A percentile compares a stretch with the other conserved stretches of the same genome.
Evolutionary conservation across 2,888 invertebrate species (phyloP).

Genomic region (Macrosiphum euphorbiae): DNA sequence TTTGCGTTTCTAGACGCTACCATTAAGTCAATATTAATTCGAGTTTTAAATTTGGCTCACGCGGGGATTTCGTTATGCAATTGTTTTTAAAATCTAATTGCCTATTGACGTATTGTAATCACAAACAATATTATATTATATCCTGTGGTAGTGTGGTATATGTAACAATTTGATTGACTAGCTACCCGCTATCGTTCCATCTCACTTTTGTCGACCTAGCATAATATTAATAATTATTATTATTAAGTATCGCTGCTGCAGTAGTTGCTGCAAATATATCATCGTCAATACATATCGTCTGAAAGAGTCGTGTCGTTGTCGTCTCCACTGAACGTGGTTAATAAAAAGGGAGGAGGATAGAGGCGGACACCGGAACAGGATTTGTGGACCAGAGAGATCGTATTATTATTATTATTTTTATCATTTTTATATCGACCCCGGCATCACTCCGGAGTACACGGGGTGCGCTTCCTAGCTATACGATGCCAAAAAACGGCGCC

Average conservation of each 20-base stretch:
- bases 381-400: background rate
- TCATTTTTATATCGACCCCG: background rate
- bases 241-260: background rate
- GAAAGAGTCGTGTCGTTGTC: background rate
- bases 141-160: too few relatives aligned
- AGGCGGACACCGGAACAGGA: background rate
- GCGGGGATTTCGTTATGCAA: too few relatives aligned
- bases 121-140: too few relatives aligned
- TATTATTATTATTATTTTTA: background rate
- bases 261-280: background rate
- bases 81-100: too few relatives aligned
- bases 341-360: background rate
- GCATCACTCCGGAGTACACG: background rate
- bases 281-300: background rate
- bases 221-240: background rate
- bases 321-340: background rate
- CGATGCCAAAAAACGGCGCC: constrained; percentile 46
- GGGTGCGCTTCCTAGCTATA: background rate
- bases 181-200: too few relatives aligned
- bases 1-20: too few relatives aligned
- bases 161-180: too few relatives aligned
- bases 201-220: too few relatives aligned
- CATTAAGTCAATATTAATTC: too few relatives aligned
- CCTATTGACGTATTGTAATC: too few relatives aligned
- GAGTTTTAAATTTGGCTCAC: too few relatives aligned